Evolutionary conservation across 2,888 invertebrate genomes (phyloP), one percentile per base, ranked within the genome.

Genomic region (Cephus pygmeus): DNA sequence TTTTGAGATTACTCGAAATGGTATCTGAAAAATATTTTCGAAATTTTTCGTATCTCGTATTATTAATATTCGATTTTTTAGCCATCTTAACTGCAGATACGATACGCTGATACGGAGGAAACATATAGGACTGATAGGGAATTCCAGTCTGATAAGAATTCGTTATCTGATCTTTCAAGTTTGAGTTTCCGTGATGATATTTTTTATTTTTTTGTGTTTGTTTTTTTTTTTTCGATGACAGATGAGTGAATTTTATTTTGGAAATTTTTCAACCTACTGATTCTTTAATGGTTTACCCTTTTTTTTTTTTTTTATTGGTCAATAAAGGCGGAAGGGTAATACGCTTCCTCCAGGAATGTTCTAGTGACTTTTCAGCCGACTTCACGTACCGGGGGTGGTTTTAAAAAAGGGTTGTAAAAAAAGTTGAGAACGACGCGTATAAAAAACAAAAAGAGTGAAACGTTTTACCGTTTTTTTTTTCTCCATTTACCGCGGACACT

Each of bases 381-480:
- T 78, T 77, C 9, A 9, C 56, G 56, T 15, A 23, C 56, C 56
- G 23, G 6, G 6, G 15, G 23, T 2, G 40, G 15, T 0, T 1
- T 56, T 56, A 76, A 81, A 82, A 76, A 81, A 82, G 77, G 78
- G 75, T 69, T 74, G 30, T 76, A 75, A 75, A 12, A 31, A 40
- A 56, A 68, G 73, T 23, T 77, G 33, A 12, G n/a, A 69, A 77
- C 40, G 6, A 40, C 1, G 35, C 9, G 68, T 31, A 30, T 31
- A 30, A 79, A 81, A 81, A 79, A 77, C 31, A 31, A 81, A 81
- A 78, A 77, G 74, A 76, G 77, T 75, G 77, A 83, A 82, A 81
- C 69, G 77, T 83, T 83, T 82, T 81, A 83, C 83, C 81, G 80
- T 81, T 79, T 81, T 80, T 79, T 81, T 74, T 34, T 12, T 1